Base-by-base conservation (phyloP, 2,888 invertebrate species). In the Serrognathus titanus region DNA sequence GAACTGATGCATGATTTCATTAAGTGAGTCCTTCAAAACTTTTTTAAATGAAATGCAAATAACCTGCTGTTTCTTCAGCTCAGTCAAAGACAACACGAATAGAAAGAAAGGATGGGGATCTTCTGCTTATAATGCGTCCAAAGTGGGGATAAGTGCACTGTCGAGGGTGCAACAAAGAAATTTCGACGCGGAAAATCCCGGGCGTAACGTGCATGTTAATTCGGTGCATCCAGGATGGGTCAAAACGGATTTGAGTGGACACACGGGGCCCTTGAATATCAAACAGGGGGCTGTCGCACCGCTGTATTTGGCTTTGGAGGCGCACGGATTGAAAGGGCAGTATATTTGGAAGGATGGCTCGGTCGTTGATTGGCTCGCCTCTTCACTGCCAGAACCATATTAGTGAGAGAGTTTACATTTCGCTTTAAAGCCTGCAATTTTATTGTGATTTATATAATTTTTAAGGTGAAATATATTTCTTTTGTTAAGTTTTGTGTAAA, bases 221-320 rank as follows among this genome's bases (percentile, higher is more conserved):
- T 77, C 84, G 2, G 86, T 86, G 1, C 86, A 87, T 71, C 90
- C 90, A 0, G 91, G 90, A 0, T 88, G 85, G 71, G 89, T 90
- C 0, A 82, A 81, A 62, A 92, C 91, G 0, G 90, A 91, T 67
- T 87, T 92, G 89, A 79, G 84, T 0, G 85, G 83, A 24, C 58
- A 55, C 37, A 55, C 38, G 41, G 91, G 86, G 0, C 69, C 73
- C 0, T 73, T 84, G n/a, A 80, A 80, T 1, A 79, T 81, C 9
- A 85, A 85, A 47, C 69, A 81, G 71, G 58, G 88, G 83, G 20
- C 76, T 83, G 73, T 79, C 76, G 76, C 86, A 68, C 80, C 87
- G 1, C 69, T 86, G 0, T 86, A 83, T 66, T 70, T 85, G 6
- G 83, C 88, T 47, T 72, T 88, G 3, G 80, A 87, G 7, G 85